phyloP scores from a whole-genome alignment of 2,888 invertebrate genomes.

The Protophormia terraenovae region DNA sequence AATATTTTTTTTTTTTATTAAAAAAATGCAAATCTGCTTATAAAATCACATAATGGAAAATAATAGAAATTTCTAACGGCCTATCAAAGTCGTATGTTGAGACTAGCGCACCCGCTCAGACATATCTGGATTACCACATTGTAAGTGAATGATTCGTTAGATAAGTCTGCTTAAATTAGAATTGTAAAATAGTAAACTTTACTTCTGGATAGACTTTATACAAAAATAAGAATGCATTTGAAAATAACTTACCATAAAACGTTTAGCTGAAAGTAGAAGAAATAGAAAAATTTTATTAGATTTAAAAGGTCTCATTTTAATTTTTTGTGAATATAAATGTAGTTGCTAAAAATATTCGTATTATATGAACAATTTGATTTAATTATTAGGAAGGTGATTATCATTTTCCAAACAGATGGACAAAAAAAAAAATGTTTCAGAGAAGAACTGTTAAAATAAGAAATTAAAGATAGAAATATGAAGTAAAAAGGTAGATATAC shows the following conservation, averaged over 20 bases:
- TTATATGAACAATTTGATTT: conserved; percentile 24
- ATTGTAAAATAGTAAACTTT: conserved; percentile 24
- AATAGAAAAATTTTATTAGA: not conserved
- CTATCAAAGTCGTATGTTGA: not conserved
- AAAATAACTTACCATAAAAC: conserved; percentile 32
- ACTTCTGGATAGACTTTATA: not conserved
- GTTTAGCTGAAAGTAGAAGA: conserved; percentile 17
- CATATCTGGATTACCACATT: not conserved
- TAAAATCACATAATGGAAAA: not conserved
- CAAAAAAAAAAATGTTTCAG: not conserved
- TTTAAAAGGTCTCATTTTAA: no score
- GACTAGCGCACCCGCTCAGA: not conserved
- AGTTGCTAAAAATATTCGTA: not conserved
- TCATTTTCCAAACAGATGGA: not conserved
- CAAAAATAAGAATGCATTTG: conserved; percentile 29
- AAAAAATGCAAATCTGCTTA: no score
- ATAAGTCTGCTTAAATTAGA: conserved; percentile 50
- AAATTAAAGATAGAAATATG: no score
- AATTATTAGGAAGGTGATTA: conserved; percentile 15
- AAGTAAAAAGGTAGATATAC: no score
- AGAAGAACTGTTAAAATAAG: not conserved
- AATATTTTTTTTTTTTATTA: no score
- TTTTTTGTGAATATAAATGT: not conserved
- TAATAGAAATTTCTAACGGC: conserved; percentile 5
- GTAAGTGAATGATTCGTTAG: conserved; percentile 45